phyloP scores from a whole-genome alignment of 1,140 invertebrate species.

The Eupeodes corollae region DNA sequence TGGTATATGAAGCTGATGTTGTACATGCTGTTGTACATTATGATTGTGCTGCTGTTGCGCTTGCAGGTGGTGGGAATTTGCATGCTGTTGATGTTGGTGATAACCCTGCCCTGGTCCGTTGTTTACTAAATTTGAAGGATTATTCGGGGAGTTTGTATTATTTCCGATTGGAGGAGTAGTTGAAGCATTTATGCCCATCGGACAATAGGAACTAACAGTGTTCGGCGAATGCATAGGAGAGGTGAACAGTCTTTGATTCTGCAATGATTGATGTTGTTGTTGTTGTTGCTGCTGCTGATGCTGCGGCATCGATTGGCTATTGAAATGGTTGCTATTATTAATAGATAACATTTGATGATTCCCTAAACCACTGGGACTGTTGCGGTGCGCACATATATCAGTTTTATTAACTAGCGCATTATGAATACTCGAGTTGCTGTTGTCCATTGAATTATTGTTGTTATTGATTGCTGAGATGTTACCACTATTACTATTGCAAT shows the following conservation, averaged over 20 bases:
- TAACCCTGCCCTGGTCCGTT: background rate
- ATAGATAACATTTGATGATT: conserved; percentile 9
- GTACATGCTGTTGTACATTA: conserved; percentile 1
- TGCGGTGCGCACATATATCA: too few relatives aligned
- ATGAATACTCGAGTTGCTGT: conserved; percentile 1
- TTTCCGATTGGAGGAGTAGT: background rate
- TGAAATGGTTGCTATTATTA: conserved; percentile 18
- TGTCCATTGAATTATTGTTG: conserved; percentile 2
- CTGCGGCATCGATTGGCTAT: conserved; percentile 10
- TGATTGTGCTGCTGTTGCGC: conserved; percentile 16
- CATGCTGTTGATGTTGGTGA: conserved; percentile 16
- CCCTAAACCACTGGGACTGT: conserved; percentile 4
- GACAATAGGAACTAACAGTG: conserved; percentile 13
- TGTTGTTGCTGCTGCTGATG: conserved; percentile 12
- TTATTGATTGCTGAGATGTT: conserved; percentile 1
- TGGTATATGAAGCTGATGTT: conserved; percentile 2
- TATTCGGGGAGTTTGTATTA: background rate
- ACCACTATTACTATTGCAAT: background rate
- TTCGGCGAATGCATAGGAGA: conserved; percentile 41
- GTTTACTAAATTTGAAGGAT: background rate
- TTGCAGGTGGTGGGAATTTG: conserved; percentile 12
- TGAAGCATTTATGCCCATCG: background rate
- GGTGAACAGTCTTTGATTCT: conserved; percentile 33
- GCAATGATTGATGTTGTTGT: conserved; percentile 26
- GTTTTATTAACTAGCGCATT: too few relatives aligned